Percentiles rank a stretch among this genome's conserved stretches.
These are phyloP conservation scores for Scomber scombrus DNA, from an alignment of 2,113 vertebrate genomes.

Conservation along the genomic window DNA sequence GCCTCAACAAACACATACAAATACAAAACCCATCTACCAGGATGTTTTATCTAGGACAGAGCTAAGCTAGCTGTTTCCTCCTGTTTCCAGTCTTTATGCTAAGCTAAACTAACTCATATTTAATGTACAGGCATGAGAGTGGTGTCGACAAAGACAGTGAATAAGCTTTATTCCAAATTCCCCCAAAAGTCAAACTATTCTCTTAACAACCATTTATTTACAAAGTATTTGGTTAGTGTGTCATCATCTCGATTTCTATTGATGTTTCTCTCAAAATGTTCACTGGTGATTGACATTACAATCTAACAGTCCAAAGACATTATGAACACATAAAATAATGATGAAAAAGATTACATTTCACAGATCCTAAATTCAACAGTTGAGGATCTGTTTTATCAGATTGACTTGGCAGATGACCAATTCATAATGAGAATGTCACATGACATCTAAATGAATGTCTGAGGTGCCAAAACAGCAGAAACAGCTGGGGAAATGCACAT, in stretches of 20 bases:
- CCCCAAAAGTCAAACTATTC: too few species aligned
- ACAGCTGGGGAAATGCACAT: constrained; percentile 4
- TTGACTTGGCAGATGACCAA: background rate
- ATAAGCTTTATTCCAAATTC: too few species aligned
- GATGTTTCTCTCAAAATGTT: background rate
- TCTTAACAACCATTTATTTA: too few species aligned
- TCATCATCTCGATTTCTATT: background rate
- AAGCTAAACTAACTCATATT: too few species aligned
- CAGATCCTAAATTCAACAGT: constrained; percentile 9
- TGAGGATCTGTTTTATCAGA: constrained; percentile 29
- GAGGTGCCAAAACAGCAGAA: background rate
- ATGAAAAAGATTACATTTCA: background rate
- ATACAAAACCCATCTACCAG: background rate
- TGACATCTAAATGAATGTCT: constrained; percentile 16
- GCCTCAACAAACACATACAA: too few species aligned
- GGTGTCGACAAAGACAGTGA: too few species aligned
- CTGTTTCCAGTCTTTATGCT: too few species aligned
- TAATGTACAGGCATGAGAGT: too few species aligned
- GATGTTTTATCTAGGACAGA: background rate
- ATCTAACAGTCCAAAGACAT: constrained; percentile 17
- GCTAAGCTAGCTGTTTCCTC: too few species aligned
- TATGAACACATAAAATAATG: background rate
- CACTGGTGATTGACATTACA: background rate
- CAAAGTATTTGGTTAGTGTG: background rate
- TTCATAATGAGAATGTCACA: constrained; percentile 5